phyloP scores from a whole-genome alignment of 1,140 invertebrate species.

The Octopus sinensis region DNA sequence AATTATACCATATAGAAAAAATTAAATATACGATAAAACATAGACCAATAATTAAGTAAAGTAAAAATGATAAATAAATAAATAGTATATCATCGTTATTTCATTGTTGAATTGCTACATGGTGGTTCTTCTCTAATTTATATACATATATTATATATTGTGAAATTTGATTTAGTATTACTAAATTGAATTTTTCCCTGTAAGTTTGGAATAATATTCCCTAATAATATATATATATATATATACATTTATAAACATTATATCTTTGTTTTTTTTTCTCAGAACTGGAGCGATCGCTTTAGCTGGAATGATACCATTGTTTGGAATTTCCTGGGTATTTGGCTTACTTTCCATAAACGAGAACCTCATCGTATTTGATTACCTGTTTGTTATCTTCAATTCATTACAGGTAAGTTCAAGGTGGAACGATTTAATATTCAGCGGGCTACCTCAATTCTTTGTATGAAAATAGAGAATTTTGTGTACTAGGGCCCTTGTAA shows the following conservation, averaged over 20 bases:
- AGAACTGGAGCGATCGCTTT: slow-evolving; percentile 41
- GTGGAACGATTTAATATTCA: background rate
- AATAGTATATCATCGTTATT: too few relatives aligned
- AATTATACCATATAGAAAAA: too few relatives aligned
- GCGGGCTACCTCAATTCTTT: background rate
- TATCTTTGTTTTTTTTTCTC: background rate
- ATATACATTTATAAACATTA: background rate
- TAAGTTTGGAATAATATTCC: too few relatives aligned
- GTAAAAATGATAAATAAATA: too few relatives aligned
- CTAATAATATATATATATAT: background rate
- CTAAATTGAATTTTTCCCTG: too few relatives aligned
- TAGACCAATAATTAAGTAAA: too few relatives aligned
- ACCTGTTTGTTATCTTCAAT: slow-evolving; percentile 61
- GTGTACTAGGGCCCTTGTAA: background rate
- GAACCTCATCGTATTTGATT: slow-evolving; percentile 58
- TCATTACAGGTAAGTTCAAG: slow-evolving; percentile 49
- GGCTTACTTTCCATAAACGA: slow-evolving; percentile 60
- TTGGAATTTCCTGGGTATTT: slow-evolving; percentile 63
- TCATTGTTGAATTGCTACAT: too few relatives aligned
- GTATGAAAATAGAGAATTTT: background rate
- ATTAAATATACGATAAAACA: too few relatives aligned
- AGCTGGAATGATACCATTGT: slow-evolving; percentile 36
- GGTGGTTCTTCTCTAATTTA: too few relatives aligned
- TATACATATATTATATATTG: too few relatives aligned
- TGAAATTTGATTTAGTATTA: too few relatives aligned